Percentiles rank a stretch among this genome's conserved stretches.
phyloP scores from a whole-genome alignment of 2,888 invertebrate genomes.

The Dolichomitus sp. region DNA sequence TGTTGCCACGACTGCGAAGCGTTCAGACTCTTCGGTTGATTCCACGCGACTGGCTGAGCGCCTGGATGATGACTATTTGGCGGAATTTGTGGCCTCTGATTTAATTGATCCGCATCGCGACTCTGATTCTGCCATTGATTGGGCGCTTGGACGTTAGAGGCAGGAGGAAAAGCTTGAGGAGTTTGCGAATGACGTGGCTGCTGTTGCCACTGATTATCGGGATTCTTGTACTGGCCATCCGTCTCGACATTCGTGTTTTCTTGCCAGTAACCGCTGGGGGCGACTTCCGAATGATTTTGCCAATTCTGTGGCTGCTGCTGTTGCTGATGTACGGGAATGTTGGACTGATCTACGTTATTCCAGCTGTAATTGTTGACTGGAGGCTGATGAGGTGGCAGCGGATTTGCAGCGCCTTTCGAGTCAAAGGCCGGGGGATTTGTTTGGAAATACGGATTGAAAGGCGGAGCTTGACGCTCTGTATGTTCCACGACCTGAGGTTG shows the following conservation, averaged over 20 bases:
- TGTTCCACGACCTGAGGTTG: conserved; percentile 38
- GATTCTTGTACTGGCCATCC: conserved; percentile 73
- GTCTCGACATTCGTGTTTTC: conserved; percentile 71
- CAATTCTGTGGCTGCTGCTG: conserved; percentile 67
- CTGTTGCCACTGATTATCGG: conserved; percentile 71
- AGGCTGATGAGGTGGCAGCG: conserved; percentile 54
- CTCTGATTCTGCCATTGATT: conserved; percentile 76
- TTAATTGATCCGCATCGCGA: conserved; percentile 68
- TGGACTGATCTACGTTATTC: conserved; percentile 73
- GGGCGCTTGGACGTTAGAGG: conserved; percentile 50
- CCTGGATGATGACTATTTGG: conserved; percentile 45
- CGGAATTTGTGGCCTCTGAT: conserved; percentile 67
- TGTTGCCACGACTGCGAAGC: conserved; percentile 71
- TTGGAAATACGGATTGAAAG: conserved; percentile 63
- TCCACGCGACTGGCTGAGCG: conserved; percentile 67
- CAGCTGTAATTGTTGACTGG: conserved; percentile 77
- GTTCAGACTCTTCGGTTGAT: conserved; percentile 66
- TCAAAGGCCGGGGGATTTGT: conserved; percentile 50
- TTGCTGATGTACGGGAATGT: conserved; percentile 59
- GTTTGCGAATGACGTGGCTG: conserved; percentile 60
- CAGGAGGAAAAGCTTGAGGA: conserved; percentile 60
- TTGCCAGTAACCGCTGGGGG: conserved; percentile 75
- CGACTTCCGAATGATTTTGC: conserved; percentile 76
- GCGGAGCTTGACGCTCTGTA: conserved; percentile 51
- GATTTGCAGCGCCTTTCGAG: conserved; percentile 6